Evolutionary conservation across 2,888 invertebrate species (phyloP).

Genomic region (Leptinotarsa peninsularis): DNA sequence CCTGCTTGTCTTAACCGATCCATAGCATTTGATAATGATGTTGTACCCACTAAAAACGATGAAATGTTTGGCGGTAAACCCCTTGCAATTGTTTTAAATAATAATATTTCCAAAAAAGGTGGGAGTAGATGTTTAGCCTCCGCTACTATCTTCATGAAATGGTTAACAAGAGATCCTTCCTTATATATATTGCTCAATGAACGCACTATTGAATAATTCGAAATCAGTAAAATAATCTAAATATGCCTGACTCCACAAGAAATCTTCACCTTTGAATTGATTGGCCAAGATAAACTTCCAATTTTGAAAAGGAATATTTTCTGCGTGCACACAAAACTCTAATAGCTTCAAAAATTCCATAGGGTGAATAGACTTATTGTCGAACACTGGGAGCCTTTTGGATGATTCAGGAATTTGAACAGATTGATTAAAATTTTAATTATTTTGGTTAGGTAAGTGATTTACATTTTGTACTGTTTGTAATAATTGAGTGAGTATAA

Average conservation of each 20-base stretch:
- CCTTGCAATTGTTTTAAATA: neutral
- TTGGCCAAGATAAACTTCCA: neutral
- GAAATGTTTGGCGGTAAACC: conserved; percentile 19
- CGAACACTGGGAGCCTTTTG: neutral
- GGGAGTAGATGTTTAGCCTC: conserved; percentile 1
- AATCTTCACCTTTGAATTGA: neutral
- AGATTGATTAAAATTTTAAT: neutral
- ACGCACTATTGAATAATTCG: neutral
- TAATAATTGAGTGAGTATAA: neutral
- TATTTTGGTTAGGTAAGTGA: neutral
- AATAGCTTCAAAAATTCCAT: neutral
- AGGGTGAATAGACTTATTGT: neutral
- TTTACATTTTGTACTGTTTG: neutral
- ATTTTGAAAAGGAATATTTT: too few species aligned
- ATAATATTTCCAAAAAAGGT: conserved; percentile 3
- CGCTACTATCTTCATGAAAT: conserved; percentile 7
- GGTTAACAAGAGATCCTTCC: neutral
- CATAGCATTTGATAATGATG: neutral
- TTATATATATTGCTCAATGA: too few species aligned
- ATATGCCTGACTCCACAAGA: neutral
- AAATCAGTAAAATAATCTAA: neutral
- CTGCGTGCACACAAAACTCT: neutral
- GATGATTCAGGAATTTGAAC: neutral
- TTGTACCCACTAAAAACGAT: conserved; percentile 1
- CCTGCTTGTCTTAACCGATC: neutral